Base-by-base conservation (phyloP, 2,797 vertebrate genomes). In the Cirrhinus molitorella region DNA sequence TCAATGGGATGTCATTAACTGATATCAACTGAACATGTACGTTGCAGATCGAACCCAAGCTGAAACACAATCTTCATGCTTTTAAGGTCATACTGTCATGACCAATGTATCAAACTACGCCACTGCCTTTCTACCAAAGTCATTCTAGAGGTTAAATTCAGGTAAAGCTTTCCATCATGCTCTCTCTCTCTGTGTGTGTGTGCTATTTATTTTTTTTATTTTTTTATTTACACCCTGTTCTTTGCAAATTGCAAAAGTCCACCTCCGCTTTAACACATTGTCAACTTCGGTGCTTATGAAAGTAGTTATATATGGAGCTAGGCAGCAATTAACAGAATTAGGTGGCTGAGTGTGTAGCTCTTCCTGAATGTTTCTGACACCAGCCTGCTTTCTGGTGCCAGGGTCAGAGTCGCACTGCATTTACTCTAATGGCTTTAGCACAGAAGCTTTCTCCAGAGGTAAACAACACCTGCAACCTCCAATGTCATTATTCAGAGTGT, bases 261-360 rank as follows among this genome's bases (percentile, higher is more conserved):
- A 43, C 59, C 34, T 83, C 67, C 47, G n/a, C 68, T 37, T 72
- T 43, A 84, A 77, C 76, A 83, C 25, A 19, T 77, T 67, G 67
- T 75, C 79, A 79, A 66, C 67, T 23, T 79, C 3, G 67, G 19
- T 51, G 70, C 77, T 53, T 1, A 3, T 25, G 43, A 84, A 79
- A 88, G 83, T 45, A 47, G 81, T 80, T 85, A 81, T 83, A 88
- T 85, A 83, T 87, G 21, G 40, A 87, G 79, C 37, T 66, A 70
- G 76, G 77, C 57, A 53, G 85, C 83, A 90, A 90, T 90, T 91
- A 89, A 79, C 47, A 83, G 65, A 88, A 86, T 87, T 80, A 85
- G 76, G 71, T 78, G 72, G 81, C 78, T 85, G 81, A 88, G 87
- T 88, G 71, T 83, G 55, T 74, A 13, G 70, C 61, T 74, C 74